These are phyloP conservation scores for Drosophila mayri DNA, from an alignment of 1,140 invertebrate species.

Conservation along the genomic window DNA sequence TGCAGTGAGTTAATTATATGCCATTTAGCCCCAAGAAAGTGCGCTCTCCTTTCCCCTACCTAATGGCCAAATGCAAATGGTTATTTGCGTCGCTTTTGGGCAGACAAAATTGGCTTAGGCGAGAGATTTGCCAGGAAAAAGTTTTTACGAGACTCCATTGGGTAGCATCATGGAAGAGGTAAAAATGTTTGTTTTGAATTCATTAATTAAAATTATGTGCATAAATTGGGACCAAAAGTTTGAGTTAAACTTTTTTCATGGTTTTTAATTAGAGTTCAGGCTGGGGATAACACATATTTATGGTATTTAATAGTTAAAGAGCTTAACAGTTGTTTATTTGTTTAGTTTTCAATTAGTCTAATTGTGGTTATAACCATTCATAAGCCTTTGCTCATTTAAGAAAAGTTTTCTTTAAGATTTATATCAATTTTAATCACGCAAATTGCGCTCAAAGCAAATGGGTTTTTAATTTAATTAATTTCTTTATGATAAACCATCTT, in stretches of 20 bases:
- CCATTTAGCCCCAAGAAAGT: constrained; percentile 1
- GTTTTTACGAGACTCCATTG: constrained; percentile 9
- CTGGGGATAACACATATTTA: neutral
- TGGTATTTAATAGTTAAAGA: neutral
- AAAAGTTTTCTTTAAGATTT: neutral
- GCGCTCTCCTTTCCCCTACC: neutral
- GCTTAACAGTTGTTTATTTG: too few relatives aligned
- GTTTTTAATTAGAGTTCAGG: constrained; percentile 6
- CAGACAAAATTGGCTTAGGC: constrained; percentile 5
- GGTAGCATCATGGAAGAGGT: neutral
- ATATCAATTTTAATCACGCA: constrained; percentile 8
- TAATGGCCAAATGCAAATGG: constrained; percentile 31
- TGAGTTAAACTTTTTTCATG: neutral
- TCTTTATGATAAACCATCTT: constrained; percentile 16
- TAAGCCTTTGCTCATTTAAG: neutral
- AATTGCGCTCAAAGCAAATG: neutral
- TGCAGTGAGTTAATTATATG: constrained; percentile 50
- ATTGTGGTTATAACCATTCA: neutral
- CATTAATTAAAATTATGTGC: constrained; percentile 13
- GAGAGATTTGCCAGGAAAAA: constrained; percentile 18
- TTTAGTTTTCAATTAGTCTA: constrained; percentile 1
- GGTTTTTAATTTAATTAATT: constrained; percentile 56
- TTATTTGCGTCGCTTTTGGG: constrained; percentile 1
- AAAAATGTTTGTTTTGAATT: constrained; percentile 21
- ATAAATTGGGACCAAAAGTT: constrained; percentile 7